Conservation (phyloP, 2,113 vertebrate genomes). For the Antechinus flavipes region DNA sequence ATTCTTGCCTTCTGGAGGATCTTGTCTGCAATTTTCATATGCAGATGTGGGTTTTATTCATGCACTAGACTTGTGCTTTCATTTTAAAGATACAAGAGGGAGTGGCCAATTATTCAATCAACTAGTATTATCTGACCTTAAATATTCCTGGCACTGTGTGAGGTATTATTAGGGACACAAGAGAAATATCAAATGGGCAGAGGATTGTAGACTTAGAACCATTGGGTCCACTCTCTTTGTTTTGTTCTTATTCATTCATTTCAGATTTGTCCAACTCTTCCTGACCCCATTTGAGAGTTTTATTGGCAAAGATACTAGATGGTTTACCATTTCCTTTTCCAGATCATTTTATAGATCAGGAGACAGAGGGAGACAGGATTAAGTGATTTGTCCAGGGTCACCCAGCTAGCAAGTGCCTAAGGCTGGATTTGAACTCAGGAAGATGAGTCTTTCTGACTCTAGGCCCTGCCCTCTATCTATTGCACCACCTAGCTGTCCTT, state of each 20-base stretch:
- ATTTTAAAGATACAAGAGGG: not conserved
- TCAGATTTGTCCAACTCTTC: not conserved
- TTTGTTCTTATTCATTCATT: not conserved
- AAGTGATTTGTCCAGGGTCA: not conserved
- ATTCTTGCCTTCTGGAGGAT: slow-evolving; percentile 45
- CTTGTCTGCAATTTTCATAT: not conserved
- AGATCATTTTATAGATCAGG: not conserved
- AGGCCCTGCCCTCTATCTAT: no score
- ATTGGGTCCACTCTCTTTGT: not conserved
- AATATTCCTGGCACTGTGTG: not conserved
- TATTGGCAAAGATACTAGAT: not conserved
- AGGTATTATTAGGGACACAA: not conserved
- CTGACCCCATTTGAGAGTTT: not conserved
- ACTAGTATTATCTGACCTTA: not conserved
- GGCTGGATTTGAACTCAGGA: not conserved
- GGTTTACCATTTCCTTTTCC: not conserved
- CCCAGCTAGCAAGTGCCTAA: not conserved
- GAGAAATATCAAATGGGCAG: not conserved
- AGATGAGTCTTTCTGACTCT: not conserved
- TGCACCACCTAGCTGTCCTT: not conserved
- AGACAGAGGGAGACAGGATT: not conserved
- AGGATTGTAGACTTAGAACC: not conserved
- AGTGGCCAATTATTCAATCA: not conserved
- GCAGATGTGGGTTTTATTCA: not conserved
- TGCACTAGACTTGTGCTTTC: accelerated